phyloP scores from a whole-genome alignment of 1,140 invertebrate species.

The Drosophila virilis region DNA sequence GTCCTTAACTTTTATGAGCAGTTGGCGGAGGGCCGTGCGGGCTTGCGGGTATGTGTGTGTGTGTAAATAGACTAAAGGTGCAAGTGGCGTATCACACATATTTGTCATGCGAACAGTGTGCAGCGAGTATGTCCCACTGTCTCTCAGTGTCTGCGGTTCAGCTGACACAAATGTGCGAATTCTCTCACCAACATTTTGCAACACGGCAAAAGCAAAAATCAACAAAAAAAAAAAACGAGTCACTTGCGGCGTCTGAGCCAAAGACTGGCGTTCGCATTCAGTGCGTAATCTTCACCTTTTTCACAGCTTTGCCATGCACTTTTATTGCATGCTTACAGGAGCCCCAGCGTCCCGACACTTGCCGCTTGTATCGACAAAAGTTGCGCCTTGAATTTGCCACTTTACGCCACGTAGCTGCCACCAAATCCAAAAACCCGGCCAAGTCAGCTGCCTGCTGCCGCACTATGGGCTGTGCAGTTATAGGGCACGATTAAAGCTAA shows the following conservation, averaged over 20 bases:
- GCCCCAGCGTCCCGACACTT: conserved; percentile 17
- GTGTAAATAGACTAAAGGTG: conserved; percentile 58
- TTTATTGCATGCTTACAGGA: conserved; percentile 67
- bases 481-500: too few relatives aligned
- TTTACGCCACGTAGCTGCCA: conserved; percentile 57
- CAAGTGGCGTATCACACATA: conserved; percentile 79
- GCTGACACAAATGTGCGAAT: conserved; percentile 51
- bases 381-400: conserved; percentile 73
- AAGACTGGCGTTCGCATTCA: conserved; percentile 71
- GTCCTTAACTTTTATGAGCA: conserved; percentile 80
- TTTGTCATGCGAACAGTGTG: conserved; percentile 61
- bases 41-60: not conserved
- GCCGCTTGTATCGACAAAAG: conserved; percentile 73
- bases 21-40: not conserved
- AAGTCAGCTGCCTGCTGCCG: conserved; percentile 18
- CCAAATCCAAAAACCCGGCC: conserved; percentile 24
- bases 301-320: conserved; percentile 66
- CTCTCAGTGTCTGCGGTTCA: conserved; percentile 35
- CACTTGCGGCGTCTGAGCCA: conserved; percentile 28
- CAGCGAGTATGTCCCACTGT: conserved; percentile 10
- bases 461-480: conserved; percentile 2
- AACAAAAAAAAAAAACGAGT: not conserved
- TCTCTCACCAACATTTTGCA: conserved; percentile 36
- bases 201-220: conserved; percentile 8
- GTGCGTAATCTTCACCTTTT: conserved; percentile 80